Base-by-base conservation (phyloP, 2,888 invertebrate genomes). In the Caenorhabditis zanzibari region DNA sequence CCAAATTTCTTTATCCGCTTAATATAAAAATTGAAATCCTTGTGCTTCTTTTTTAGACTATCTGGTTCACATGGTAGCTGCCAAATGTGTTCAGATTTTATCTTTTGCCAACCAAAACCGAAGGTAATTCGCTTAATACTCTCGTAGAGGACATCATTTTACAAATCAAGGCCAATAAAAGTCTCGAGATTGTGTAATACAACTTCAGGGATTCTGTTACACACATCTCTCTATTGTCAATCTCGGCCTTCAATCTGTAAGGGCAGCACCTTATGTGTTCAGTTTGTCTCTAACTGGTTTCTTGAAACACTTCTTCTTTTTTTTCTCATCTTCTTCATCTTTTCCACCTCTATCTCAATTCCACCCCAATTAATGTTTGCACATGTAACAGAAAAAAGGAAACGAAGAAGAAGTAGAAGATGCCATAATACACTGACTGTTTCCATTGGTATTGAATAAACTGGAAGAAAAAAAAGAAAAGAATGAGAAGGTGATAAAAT, bases 261-360 rank as follows among this genome's bases (percentile, higher is more conserved):
- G 66, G 58, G 56, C 66, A 41, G 68, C 68, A 68, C 68, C 32
- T 22, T 28, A 26, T 74, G 64, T 75, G 66, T 75, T 74, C 74
- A 74, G 74, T 64, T 74, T 47, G 49, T 66, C 38, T 66, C 38
- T 58, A 75, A 75, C 75, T 75, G 75, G 75, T 75, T 75, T 75
- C 75, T 75, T 58, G 75, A 75, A 75, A 66, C 75, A 38, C 58
- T 59, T 49, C 16, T 26, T 71, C 58, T 71, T 22, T 41, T 66
- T 35, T 66, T 19, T 49, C n/a, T n/a, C n/a, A n/a, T n/a, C 44
- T 14, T 52, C 22, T 52, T 52, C 49, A 9, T 28, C 35, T 66
- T 63, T 63, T 63, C 24, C 38, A 14, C 41, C 59, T 63, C 49
- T 44, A 7, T 47, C 28, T 28, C 9, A 38, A 56, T 41, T 26